Conservation (phyloP, 2,888 invertebrate species). For the Meliscaeva auricollis region DNA sequence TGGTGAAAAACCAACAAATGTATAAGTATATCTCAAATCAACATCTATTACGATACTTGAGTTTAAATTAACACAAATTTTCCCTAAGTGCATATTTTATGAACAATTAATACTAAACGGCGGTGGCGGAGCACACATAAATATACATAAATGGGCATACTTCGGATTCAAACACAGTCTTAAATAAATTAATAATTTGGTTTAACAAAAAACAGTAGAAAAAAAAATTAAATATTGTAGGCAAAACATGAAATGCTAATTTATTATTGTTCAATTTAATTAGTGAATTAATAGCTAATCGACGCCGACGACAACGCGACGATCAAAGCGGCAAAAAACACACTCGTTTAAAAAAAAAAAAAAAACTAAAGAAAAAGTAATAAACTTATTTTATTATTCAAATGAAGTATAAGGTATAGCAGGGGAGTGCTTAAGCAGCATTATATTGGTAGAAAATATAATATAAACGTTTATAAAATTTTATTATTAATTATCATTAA, state of each 20-base stretch:
- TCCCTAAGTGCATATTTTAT: too few species aligned
- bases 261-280: conserved; percentile 8
- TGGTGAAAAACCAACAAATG: too few species aligned
- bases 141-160: too few species aligned
- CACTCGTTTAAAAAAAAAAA: too few species aligned
- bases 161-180: too few species aligned
- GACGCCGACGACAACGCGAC: background rate
- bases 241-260: background rate
- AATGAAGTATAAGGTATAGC: background rate
- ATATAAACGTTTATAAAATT: background rate
- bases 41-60: too few species aligned
- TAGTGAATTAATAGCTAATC: background rate
- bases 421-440: too few species aligned
- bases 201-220: conserved; percentile 48
- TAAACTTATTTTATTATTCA: background rate
- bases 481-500: conserved; percentile 1
- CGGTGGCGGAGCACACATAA: too few species aligned
- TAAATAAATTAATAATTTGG: too few species aligned
- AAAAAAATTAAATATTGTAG: conserved; percentile 1
- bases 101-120: too few species aligned
- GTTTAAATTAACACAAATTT: too few species aligned
- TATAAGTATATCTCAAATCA: too few species aligned
- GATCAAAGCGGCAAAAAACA: background rate
- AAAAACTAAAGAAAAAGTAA: background rate
- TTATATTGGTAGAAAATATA: background rate